Percentiles rank a stretch among this genome's conserved stretches.
Conservation (phyloP, 2,113 vertebrate species). For the Procavia capensis region DNA sequence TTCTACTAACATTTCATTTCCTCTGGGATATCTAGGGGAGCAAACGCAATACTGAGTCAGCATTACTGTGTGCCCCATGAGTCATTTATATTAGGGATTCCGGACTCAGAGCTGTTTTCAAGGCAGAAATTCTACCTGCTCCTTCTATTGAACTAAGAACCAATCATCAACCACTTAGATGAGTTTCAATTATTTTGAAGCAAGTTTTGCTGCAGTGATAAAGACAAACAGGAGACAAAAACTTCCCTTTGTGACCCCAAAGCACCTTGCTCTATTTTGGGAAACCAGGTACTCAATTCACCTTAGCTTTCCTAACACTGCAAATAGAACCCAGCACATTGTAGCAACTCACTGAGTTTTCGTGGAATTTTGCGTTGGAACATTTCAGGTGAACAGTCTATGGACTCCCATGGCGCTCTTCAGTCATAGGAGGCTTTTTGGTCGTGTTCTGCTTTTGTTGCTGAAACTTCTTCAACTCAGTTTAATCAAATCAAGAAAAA, state of each 20-base stretch:
- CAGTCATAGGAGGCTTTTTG: background rate
- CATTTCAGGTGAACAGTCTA: background rate
- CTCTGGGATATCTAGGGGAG: background rate
- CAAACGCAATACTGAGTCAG: background rate
- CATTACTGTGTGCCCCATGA: too few species aligned
- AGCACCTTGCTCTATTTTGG: background rate
- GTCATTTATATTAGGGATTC: too few species aligned
- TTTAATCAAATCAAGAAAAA: background rate
- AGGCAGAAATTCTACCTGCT: background rate
- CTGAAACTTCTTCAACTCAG: conserved; percentile 8
- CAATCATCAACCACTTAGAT: background rate
- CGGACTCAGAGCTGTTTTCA: background rate
- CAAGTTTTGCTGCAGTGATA: background rate
- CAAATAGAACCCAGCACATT: background rate
- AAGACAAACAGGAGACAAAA: background rate
- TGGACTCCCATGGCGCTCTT: background rate
- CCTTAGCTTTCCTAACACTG: background rate
- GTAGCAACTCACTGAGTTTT: background rate
- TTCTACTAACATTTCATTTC: too few species aligned
- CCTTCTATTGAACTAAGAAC: background rate
- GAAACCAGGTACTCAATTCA: background rate
- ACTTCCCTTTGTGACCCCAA: background rate
- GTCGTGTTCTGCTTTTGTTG: background rate
- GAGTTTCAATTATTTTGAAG: background rate
- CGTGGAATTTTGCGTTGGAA: background rate